Evolutionary conservation across 1,140 invertebrate species (phyloP).

Genomic region (Microplitis mediator): DNA sequence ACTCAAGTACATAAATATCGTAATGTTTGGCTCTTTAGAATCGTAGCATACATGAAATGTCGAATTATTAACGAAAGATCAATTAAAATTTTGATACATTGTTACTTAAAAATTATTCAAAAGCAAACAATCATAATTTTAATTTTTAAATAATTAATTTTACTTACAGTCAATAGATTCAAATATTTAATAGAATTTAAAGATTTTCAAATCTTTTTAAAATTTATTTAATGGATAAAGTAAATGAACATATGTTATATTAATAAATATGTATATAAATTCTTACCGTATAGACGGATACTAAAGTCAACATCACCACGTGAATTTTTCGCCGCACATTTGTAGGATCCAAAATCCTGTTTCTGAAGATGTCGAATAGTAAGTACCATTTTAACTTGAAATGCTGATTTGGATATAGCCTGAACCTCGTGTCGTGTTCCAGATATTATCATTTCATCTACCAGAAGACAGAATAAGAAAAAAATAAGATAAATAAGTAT

Average conservation of each 20-base stretch:
- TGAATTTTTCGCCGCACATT: slow-evolving; percentile 90
- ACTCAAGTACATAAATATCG: too few species aligned
- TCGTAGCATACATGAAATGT: too few species aligned
- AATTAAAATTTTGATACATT: too few species aligned
- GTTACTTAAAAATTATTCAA: too few species aligned
- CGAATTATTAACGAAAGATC: too few species aligned
- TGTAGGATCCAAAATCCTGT: slow-evolving; percentile 83
- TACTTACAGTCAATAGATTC: too few species aligned
- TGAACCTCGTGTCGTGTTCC: slow-evolving; percentile 83
- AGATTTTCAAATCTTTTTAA: too few species aligned
- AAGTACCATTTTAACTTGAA: slow-evolving; percentile 84
- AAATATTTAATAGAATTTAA: too few species aligned
- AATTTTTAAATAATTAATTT: too few species aligned
- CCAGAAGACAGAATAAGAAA: not conserved
- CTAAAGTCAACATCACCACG: slow-evolving; percentile 87
- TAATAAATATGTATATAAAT: slow-evolving; percentile 6
- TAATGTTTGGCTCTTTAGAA: too few species aligned
- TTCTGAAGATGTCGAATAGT: slow-evolving; percentile 79
- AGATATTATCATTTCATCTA: slow-evolving; percentile 83
- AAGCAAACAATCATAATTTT: too few species aligned
- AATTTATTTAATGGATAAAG: too few species aligned
- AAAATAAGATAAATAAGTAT: not conserved
- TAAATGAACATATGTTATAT: slow-evolving; percentile 2
- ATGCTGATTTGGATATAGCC: slow-evolving; percentile 71
- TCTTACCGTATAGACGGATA: slow-evolving; percentile 88